phyloP scores from a whole-genome alignment of 2,797 vertebrate species.

The Naso thynnoides region DNA sequence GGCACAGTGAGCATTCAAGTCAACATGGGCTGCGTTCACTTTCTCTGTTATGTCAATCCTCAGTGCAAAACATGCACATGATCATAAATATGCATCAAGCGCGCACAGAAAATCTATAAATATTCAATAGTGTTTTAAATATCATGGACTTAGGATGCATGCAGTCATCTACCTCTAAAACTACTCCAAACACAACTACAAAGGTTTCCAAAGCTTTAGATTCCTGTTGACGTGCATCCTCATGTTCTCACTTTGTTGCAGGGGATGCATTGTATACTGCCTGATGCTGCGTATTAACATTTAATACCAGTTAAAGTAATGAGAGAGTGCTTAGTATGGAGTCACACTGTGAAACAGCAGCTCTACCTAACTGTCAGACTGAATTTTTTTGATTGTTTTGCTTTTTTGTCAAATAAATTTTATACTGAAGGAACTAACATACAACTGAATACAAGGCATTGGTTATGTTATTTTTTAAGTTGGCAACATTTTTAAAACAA shows the following conservation, averaged over 20 bases:
- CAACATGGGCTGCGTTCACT: conserved; percentile 13
- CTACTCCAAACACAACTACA: conserved; percentile 22
- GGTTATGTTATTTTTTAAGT: too few species aligned
- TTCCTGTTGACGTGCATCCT: neutral
- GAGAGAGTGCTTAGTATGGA: neutral
- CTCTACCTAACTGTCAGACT: neutral
- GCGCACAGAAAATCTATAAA: conserved; percentile 25
- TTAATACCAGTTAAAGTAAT: neutral
- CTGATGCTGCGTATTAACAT: conserved; percentile 10
- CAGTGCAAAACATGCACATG: conserved; percentile 34
- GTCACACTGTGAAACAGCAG: neutral
- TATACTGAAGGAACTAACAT: neutral
- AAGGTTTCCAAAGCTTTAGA: conserved; percentile 15
- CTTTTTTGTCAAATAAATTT: neutral
- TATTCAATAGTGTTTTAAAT: conserved; percentile 49
- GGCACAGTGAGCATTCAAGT: neutral
- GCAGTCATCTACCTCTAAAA: conserved; percentile 11
- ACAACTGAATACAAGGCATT: too few species aligned
- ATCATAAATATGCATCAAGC: conserved; percentile 54
- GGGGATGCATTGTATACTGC: neutral
- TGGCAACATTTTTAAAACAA: too few species aligned
- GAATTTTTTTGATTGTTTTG: neutral
- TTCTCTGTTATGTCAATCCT: conserved; percentile 36
- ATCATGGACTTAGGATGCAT: conserved; percentile 15
- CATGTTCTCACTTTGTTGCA: neutral